Conservation (phyloP, 2,797 vertebrate species). For the Crocodylus rhombifer region DNA sequence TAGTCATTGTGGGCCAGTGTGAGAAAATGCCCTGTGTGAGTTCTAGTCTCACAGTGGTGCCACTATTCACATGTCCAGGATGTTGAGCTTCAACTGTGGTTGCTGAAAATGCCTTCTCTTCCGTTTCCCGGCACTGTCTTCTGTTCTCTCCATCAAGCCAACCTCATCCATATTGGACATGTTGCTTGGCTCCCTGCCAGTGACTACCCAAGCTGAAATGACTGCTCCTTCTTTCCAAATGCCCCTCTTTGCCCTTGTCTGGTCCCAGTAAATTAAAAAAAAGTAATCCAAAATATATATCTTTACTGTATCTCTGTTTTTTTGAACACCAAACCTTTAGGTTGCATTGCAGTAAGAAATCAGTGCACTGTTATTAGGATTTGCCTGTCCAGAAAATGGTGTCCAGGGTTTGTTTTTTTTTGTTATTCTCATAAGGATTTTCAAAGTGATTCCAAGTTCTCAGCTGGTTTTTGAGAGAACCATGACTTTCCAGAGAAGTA, state of each 20-base stretch:
- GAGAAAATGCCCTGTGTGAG: neutral
- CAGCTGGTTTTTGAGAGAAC: neutral
- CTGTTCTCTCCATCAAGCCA: neutral
- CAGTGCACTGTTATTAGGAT: neutral
- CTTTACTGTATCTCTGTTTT: too few species aligned
- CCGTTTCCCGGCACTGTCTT: neutral
- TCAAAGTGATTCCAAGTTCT: too few species aligned
- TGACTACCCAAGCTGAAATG: neutral
- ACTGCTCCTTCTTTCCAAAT: neutral
- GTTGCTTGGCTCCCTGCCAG: neutral
- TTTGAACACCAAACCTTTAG: neutral
- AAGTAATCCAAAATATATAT: neutral
- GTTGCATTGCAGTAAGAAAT: neutral
- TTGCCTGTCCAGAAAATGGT: neutral
- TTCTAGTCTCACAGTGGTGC: neutral
- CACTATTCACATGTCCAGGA: neutral
- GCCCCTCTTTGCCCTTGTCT: neutral
- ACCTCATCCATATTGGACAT: neutral
- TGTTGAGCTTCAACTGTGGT: neutral
- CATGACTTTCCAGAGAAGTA: accelerated
- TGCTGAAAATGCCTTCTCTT: neutral
- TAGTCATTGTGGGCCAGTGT: neutral
- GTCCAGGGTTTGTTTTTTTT: neutral
- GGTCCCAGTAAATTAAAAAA: neutral
- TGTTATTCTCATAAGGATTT: too few species aligned